Evolutionary conservation across 92 coral and sea anemone species (phyloP), one percentile per base, ranked within the genome.

Genomic region (Meandrina meandrites): DNA sequence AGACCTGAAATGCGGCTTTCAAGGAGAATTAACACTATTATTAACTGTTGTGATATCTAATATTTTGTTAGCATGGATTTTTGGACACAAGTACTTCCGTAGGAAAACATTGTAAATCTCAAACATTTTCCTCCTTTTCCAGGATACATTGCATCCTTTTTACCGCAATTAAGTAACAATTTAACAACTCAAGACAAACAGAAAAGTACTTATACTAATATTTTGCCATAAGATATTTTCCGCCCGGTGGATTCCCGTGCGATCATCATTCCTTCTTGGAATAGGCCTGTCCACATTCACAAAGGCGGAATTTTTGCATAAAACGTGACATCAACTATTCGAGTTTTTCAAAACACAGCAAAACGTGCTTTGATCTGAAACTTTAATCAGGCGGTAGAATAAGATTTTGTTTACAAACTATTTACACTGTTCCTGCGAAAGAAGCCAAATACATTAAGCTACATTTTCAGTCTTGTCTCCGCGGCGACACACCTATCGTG

Each of bases 61-160:
- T 73, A 40, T 71, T 71, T 71, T 37, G 28, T 73, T 73, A 36
- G 78, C 78, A 73, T 37, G 14, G 48, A 73, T 73, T 37, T 66
- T 36, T 16, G 22, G 28, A 17, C 51, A 34, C 78, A 73, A 73
- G 78, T 73, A 37, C 78, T 73, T 73, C 78, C 78, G 79, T 81
- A 70, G 80, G 80, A 86, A 47, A 80, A 78, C 34, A 54, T 72
- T 57, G 51, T 71, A 80, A 35, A 87, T 80, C 81, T 73, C 50
- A 84, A 84, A 47, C 80, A 75, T 87, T 71, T 78, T 84, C 71
- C 40, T 53, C 37, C 70, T 12, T 84, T 60, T 80, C 51, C 66
- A 56, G 51, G 28, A 40, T 31, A 37, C 24, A 8, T 1, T 37
- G 19, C 12, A n/a, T 0, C 27, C 19, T 35, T 37, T 73, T 73